These are phyloP conservation scores for Stigmatopora nigra DNA, from an alignment of 2,113 vertebrate species.

Conservation along the genomic window DNA sequence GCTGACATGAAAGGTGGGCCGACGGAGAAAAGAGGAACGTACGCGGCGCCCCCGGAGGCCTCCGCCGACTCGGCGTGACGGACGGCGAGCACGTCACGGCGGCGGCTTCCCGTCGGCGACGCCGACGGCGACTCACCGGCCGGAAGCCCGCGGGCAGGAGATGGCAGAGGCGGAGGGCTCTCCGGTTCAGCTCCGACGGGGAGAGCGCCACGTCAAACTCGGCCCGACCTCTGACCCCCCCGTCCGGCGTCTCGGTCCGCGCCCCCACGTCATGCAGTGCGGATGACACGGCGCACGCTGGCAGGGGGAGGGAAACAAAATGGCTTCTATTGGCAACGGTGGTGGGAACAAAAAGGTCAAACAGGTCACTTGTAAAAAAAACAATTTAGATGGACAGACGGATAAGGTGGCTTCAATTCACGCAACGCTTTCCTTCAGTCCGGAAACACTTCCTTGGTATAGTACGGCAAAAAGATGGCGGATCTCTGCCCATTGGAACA, in stretches of 20 bases:
- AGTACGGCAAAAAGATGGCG: too few species aligned
- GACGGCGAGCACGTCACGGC: conserved; percentile 14
- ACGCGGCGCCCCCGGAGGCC: conserved; percentile 12
- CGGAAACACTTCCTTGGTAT: too few species aligned
- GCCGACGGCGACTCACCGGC: conserved; percentile 62
- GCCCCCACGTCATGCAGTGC: conserved; percentile 71
- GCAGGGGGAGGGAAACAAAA: background rate
- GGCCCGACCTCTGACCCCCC: conserved; percentile 47
- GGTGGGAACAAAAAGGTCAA: too few species aligned
- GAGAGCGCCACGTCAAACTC: conserved; percentile 69
- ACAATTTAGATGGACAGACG: too few species aligned
- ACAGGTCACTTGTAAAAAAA: too few species aligned
- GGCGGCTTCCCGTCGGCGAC: too few species aligned
- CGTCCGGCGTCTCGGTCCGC: conserved; percentile 29
- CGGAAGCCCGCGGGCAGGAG: conserved; percentile 78
- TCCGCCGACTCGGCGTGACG: conserved; percentile 52
- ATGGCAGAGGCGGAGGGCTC: conserved; percentile 75
- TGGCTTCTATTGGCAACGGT: background rate
- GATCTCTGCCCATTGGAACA: background rate
- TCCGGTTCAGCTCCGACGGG: conserved; percentile 72
- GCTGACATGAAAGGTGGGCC: conserved; percentile 38
- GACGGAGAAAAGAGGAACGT: conserved; percentile 31
- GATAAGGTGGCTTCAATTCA: too few species aligned
- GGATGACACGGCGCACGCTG: conserved; percentile 80
- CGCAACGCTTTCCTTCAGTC: too few species aligned